Conservation (phyloP, 2,113 vertebrate species). For the Rousettus leschenaultii region DNA sequence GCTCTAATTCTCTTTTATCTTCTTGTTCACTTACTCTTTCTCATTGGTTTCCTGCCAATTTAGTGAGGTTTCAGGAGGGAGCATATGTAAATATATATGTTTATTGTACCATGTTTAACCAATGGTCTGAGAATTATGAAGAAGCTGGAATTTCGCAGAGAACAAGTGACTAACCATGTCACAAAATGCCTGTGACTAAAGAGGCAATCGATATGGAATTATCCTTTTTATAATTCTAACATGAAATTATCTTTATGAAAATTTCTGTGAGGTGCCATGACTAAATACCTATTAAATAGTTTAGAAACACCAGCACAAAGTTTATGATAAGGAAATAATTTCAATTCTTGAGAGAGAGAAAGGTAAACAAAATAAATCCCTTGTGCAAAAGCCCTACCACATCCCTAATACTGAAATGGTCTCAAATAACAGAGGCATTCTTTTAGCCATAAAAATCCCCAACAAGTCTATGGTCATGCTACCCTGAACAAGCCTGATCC, state of each 20-base stretch:
- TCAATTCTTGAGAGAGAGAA: background rate
- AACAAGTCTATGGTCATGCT: too few species aligned
- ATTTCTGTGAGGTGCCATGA: background rate
- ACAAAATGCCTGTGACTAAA: background rate
- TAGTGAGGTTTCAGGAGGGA: background rate
- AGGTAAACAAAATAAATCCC: background rate
- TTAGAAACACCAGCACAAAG: background rate
- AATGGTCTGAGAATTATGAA: background rate
- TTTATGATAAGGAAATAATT: background rate
- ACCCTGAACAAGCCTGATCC: too few species aligned
- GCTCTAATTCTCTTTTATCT: background rate
- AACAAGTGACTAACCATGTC: background rate
- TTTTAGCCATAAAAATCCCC: too few species aligned
- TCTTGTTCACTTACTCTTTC: background rate
- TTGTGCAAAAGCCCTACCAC: background rate
- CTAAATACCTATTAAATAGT: background rate
- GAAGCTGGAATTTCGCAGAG: background rate
- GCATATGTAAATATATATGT: background rate
- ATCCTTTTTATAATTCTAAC: background rate
- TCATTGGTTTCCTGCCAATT: background rate
- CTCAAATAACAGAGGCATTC: background rate
- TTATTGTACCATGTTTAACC: background rate
- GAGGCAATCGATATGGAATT: background rate
- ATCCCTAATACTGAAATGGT: background rate
- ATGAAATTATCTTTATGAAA: background rate